A percentile compares a stretch with the other conserved stretches of the same genome.
phyloP scores from a whole-genome alignment of 2,797 vertebrate species.

The Parauchenoglanis punctatus region DNA sequence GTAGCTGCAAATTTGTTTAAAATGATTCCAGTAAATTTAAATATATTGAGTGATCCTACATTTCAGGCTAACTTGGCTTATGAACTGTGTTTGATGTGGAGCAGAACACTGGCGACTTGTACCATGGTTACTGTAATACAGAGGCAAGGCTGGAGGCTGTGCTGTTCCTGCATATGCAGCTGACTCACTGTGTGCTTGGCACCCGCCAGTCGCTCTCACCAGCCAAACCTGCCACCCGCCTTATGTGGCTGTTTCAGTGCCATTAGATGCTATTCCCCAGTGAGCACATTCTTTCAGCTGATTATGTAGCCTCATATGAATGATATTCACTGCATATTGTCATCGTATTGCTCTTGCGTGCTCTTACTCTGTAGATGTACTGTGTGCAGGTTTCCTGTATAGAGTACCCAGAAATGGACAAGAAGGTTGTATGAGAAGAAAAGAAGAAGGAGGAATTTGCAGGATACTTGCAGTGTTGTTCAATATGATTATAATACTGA shows the following conservation, averaged over 20 bases:
- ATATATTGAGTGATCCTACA: not conserved
- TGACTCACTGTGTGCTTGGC: constrained; percentile 82
- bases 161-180: constrained; percentile 81
- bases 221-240: constrained; percentile 81
- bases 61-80: not conserved
- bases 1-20: constrained; percentile 3
- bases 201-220: constrained; percentile 83
- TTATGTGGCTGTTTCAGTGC: constrained; percentile 88
- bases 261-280: constrained; percentile 85
- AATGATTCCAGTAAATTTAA: constrained; percentile 4
- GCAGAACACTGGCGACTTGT: constrained; percentile 86
- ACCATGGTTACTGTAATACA: constrained; percentile 81
- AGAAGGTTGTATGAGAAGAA: not conserved
- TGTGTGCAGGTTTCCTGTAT: constrained; percentile 80
- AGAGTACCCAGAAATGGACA: constrained; percentile 78
- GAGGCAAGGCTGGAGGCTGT: constrained; percentile 81
- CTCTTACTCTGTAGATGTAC: constrained; percentile 12
- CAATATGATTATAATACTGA: constrained; percentile 66
- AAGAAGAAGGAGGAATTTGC: constrained; percentile 77
- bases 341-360: not conserved
- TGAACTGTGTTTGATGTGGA: constrained; percentile 23
- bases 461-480: constrained; percentile 79
- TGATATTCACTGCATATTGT: not conserved
- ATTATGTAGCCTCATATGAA: not conserved
- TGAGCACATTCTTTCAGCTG: constrained; percentile 53